phyloP scores from a whole-genome alignment of 1,140 invertebrate genomes.

The Drosophila asahinai region DNA sequence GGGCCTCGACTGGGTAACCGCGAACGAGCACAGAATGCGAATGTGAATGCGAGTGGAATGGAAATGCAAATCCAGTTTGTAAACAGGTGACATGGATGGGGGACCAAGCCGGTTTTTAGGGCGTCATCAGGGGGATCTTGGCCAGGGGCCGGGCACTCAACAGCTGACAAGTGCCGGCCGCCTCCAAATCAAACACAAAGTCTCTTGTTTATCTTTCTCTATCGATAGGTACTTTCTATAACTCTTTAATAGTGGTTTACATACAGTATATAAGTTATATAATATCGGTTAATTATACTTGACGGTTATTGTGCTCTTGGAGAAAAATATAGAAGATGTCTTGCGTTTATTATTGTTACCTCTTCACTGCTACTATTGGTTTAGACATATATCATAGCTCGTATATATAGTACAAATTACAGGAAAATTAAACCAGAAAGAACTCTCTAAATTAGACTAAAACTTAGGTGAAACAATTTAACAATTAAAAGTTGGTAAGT shows the following conservation, averaged over 20 bases:
- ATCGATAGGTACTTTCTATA: constrained; percentile 62
- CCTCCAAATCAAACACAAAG: constrained; percentile 30
- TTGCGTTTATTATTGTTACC: constrained; percentile 34
- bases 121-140: constrained; percentile 25
- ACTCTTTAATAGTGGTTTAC: constrained; percentile 75
- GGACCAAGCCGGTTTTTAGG: constrained; percentile 41
- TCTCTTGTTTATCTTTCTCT: constrained; percentile 42
- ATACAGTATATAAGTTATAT: constrained; percentile 55
- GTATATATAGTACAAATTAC: constrained; percentile 43
- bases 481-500: constrained; percentile 32
- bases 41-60: constrained; percentile 20
- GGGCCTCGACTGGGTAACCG: constrained; percentile 41
- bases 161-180: constrained; percentile 44
- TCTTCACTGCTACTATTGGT: constrained; percentile 6
- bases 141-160: constrained; percentile 19
- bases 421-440: constrained; percentile 35
- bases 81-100: constrained; percentile 1
- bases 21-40: constrained; percentile 29
- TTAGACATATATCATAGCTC: constrained; percentile 18
- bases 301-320: constrained; percentile 66
- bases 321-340: constrained; percentile 38
- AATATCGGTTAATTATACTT: constrained; percentile 60
- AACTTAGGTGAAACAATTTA: constrained; percentile 39
- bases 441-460: constrained; percentile 42
- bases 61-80: constrained; percentile 46